Base-by-base conservation (phyloP, 2,888 invertebrate genomes). In the Monochamus alternatus region DNA sequence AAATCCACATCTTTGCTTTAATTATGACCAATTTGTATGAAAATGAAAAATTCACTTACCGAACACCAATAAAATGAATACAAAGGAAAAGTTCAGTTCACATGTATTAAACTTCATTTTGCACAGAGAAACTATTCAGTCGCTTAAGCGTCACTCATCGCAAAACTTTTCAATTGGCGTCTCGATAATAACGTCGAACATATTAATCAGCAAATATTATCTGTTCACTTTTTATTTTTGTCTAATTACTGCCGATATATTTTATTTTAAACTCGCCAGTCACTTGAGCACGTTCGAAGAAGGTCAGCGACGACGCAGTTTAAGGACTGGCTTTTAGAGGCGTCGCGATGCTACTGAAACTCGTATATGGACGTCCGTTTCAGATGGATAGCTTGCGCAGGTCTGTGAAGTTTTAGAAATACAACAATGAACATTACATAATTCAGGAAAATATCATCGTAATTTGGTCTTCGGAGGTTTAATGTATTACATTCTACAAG, bases 341-440 rank as follows among this genome's bases (percentile, higher is more conserved):
- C 75, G 75, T 69, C 75, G 75, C 68, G 75, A 32, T 75, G 75
- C 75, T 68, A 75, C 75, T 75, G 73, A 75, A 73, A 69, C 58
- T 73, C 69, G 63, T 44, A 73, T 58, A 64, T 63, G 68, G 73
- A 67, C 59, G 55, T 65, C 66, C 67, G 70, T 38, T 72, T 66
- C 43, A 31, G 38, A 63, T 30, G 75, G 43, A 73, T 64, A 75
- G 51, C 59, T 68, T 68, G 75, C 75, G 75, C 75, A 75, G 72
- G 75, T 68, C 75, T 47, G 65, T 12, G 59, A 75, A 75, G 38
- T 73, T 75, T 73, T 65, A 65, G 64, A 51, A 75, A 68, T 72
- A 73, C 51, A 63, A 72, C 55, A 69, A 73, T 73, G 68, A 69
- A 68, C 68, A 64, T 75, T 58, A 73, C 73, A 75, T 73, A 52